Evolutionary conservation across 2,888 invertebrate species (phyloP), one percentile per base, ranked within the genome.

Genomic region (Scaptodrosophila latifasciaeformis): DNA sequence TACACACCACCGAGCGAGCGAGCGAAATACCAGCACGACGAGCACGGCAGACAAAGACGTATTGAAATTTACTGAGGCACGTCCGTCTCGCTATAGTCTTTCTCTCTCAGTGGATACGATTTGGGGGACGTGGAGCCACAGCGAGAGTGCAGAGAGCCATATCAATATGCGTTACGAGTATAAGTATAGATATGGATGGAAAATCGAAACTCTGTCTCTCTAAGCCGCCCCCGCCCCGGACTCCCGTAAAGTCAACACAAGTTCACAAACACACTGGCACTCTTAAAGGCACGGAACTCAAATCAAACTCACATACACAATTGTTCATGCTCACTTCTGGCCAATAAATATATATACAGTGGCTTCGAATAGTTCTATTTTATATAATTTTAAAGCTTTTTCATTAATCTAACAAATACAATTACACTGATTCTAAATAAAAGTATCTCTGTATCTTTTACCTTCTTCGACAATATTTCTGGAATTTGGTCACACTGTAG

Each of bases 211-310:
- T 77, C 65, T 65, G 57, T 62, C 65, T 55, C 49, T 67, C 65
- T 29, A 48, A 59, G 63, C 70, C 68, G 59, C 78, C 65, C 59
- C 65, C n/a, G n/a, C n/a, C 68, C 64, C 54, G 54, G 63, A 49
- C 49, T n/a, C 49, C 45, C 34, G 50, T 40, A 50, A 76, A 60
- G 66, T 62, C 78, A 77, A 70, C 68, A 70, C 79, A 75, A 60
- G 57, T 76, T 72, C 79, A 79, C 72, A 72, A 72, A 72, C 72
- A 72, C 72, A 74, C 78, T 76, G 71, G 78, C 79, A 78, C n/a
- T n/a, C n/a, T n/a, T n/a, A n/a, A n/a, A n/a, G n/a, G n/a, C n/a
- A n/a, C n/a, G n/a, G n/a, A n/a, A 69, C 71, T 46, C 72, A 71
- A 63, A 75, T 71, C 75, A 75, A 74, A 59, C 65, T 75, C 65